Conservation (phyloP, 2,113 vertebrate species). For the Acrocephalus kingi region DNA sequence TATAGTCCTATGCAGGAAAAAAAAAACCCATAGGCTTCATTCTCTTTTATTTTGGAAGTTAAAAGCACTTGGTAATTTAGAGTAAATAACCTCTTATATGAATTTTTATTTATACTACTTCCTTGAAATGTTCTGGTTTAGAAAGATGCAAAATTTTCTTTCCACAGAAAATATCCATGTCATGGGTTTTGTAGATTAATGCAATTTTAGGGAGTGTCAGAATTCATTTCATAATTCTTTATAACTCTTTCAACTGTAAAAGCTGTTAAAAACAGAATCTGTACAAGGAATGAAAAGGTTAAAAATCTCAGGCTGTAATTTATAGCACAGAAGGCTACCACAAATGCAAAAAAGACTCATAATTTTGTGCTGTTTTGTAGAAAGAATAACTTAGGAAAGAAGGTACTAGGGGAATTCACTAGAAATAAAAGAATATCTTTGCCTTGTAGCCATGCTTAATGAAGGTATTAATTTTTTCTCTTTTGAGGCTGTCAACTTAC, state of each 20-base stretch:
- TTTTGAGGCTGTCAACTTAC: constrained; percentile 7
- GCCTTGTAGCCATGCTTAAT: constrained; percentile 37
- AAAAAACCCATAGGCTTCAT: not conserved
- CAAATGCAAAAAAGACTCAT: not conserved
- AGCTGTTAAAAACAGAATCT: not conserved
- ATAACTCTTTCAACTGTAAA: not conserved
- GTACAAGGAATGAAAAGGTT: not conserved
- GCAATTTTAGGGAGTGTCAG: not conserved
- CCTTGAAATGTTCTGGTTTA: not conserved
- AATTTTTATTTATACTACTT: not conserved
- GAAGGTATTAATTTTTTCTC: constrained; percentile 4
- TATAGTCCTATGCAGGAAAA: not conserved
- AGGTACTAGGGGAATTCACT: not conserved
- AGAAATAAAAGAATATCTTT: constrained; percentile 14
- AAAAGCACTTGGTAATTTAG: not conserved
- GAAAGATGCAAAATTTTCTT: not conserved
- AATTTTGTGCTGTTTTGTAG: not conserved
- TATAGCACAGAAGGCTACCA: not conserved
- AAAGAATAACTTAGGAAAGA: constrained; percentile 10
- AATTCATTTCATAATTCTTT: not conserved
- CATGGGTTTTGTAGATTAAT: not conserved
- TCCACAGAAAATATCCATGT: not conserved
- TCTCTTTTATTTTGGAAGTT: not conserved
- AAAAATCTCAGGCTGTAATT: constrained; percentile 1
- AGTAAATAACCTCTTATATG: not conserved